These are phyloP conservation scores for Leptodactylus fallax DNA, from an alignment of 2,797 vertebrate genomes.

Conservation along the genomic window DNA sequence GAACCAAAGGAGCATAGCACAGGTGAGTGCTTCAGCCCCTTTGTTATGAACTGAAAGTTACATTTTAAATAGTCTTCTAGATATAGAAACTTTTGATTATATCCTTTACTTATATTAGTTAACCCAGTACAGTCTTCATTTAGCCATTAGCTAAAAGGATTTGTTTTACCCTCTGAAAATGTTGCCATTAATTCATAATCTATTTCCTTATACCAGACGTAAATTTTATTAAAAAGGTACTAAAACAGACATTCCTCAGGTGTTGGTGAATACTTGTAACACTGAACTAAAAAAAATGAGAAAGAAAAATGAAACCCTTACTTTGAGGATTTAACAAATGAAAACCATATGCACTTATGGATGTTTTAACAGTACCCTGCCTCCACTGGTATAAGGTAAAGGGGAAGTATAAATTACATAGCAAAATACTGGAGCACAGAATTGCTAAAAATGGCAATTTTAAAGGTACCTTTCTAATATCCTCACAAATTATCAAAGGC, in stretches of 20 bases:
- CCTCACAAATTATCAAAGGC: background rate
- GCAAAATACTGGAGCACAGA: background rate
- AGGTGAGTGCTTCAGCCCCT: too few species aligned
- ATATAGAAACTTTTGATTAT: background rate
- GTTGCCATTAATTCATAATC: background rate
- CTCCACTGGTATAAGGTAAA: slow-evolving; percentile 31
- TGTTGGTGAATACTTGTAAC: slow-evolving; percentile 47
- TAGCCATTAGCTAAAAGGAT: background rate
- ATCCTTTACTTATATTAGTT: too few species aligned
- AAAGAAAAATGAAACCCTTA: background rate
- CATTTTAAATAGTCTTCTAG: background rate
- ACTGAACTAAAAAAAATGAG: background rate
- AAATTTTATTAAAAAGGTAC: background rate
- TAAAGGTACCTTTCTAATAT: background rate
- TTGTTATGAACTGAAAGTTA: too few species aligned
- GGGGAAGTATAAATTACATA: slow-evolving; percentile 9
- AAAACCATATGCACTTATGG: slow-evolving; percentile 29
- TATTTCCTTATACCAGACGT: slow-evolving; percentile 19
- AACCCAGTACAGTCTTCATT: background rate
- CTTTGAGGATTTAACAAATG: slow-evolving; percentile 10
- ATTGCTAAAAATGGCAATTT: background rate
- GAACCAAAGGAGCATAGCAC: too few species aligned
- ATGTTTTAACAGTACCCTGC: slow-evolving; percentile 44
- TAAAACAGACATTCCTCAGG: slow-evolving; percentile 26
- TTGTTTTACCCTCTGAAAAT: background rate